Evolutionary conservation across 1,140 invertebrate species (phyloP).

Genomic region (Drosophila bifasciata): DNA sequence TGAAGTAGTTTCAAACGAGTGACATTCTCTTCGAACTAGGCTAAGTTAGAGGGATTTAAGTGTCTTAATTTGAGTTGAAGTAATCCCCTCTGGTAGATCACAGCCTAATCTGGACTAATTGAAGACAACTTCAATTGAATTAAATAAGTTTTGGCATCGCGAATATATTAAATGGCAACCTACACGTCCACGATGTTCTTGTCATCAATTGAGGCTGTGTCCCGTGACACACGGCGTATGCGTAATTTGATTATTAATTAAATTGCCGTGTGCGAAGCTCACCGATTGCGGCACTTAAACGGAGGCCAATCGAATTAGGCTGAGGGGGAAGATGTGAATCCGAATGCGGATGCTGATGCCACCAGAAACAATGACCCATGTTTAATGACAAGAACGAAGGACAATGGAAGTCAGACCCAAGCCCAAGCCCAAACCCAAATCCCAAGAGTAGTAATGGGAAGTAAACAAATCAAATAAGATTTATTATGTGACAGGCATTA

Average conservation of each 20-base stretch:
- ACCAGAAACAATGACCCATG: constrained; percentile 61
- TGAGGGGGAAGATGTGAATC: background rate
- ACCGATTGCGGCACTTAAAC: constrained; percentile 52
- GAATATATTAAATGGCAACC: constrained; percentile 17
- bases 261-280: constrained; percentile 45
- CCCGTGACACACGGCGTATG: constrained; percentile 66
- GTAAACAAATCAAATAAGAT: constrained; percentile 82
- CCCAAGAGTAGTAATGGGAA: constrained; percentile 38
- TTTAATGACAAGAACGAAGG: constrained; percentile 61
- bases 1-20: background rate
- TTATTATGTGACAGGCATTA: constrained; percentile 83
- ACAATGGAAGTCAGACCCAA: constrained; percentile 26
- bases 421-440: background rate
- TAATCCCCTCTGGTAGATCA: constrained; percentile 1
- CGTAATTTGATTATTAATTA: constrained; percentile 82
- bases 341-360: constrained; percentile 26
- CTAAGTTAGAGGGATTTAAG: background rate
- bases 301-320: constrained; percentile 71
- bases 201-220: constrained; percentile 27
- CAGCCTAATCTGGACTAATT: constrained; percentile 25
- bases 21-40: background rate
- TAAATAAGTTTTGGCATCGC: constrained; percentile 35
- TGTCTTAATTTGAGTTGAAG: background rate
- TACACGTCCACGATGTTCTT: background rate
- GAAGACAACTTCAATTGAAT: constrained; percentile 56